Conservation (phyloP, 1,140 invertebrate species). For the Argopecten irradians region DNA sequence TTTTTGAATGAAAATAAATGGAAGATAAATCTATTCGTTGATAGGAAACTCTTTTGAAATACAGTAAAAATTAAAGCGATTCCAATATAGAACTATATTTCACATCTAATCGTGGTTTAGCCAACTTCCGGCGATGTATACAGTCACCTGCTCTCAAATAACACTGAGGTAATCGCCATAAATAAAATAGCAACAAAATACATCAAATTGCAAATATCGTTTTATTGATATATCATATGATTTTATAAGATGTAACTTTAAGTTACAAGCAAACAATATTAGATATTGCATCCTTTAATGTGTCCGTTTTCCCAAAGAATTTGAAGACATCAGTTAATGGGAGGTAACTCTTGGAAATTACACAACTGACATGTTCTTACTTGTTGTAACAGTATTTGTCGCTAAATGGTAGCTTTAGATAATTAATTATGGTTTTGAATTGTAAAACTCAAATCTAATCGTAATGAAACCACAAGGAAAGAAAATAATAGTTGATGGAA, state of each 20-base stretch:
- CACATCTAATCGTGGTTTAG: not conserved
- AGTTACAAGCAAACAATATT: not conserved
- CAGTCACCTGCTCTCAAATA: conserved; percentile 3
- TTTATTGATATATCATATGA: no score
- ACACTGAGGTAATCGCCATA: conserved; percentile 20
- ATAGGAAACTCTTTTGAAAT: no score
- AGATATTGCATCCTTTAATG: no score
- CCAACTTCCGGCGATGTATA: not conserved
- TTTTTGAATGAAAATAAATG: no score
- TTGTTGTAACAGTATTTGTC: not conserved
- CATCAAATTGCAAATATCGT: not conserved
- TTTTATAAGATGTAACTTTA: no score
- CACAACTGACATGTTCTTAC: not conserved
- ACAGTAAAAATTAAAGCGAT: no score
- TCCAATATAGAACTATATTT: not conserved
- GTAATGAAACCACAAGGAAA: no score
- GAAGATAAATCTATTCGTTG: no score
- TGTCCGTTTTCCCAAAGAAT: not conserved
- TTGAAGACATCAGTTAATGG: not conserved
- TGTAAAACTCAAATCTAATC: no score
- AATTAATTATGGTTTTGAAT: no score
- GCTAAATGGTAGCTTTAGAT: no score
- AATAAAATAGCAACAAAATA: not conserved
- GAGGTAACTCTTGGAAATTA: not conserved
- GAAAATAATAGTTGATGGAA: no score